These are phyloP conservation scores for Drosophila putrida DNA, from an alignment of 2,888 invertebrate genomes.

Conservation along the genomic window DNA sequence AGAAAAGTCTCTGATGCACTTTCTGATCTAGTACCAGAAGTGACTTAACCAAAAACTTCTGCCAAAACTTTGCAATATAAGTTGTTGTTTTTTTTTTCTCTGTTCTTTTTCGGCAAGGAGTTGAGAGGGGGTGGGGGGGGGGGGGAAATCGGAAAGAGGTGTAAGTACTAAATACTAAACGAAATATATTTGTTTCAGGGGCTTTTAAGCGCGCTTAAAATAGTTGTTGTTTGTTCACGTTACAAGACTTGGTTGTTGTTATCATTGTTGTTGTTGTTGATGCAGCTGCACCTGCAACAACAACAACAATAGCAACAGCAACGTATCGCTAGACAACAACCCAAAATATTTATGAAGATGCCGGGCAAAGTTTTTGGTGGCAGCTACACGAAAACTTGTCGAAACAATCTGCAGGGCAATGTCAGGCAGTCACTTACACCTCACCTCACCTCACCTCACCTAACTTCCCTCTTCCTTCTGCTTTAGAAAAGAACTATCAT, in stretches of 20 bases:
- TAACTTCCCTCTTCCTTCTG: background rate
- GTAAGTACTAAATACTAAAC: slow-evolving; percentile 49
- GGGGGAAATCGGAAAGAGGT: background rate
- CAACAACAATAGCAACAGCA: slow-evolving; percentile 4
- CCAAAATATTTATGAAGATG: slow-evolving; percentile 75
- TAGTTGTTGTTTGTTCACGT: slow-evolving; percentile 45
- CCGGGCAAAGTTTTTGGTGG: slow-evolving; percentile 62
- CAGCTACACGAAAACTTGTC: slow-evolving; percentile 70
- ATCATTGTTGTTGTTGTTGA: slow-evolving; percentile 6
- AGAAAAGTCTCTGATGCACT: background rate
- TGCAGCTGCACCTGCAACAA: background rate
- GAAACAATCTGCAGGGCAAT: slow-evolving; percentile 67
- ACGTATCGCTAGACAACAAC: slow-evolving; percentile 60
- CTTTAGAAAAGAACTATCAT: background rate
- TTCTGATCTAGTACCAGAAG: slow-evolving; percentile 28
- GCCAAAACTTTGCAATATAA: slow-evolving; percentile 18
- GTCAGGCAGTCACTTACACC: slow-evolving; percentile 35
- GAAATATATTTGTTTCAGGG: slow-evolving; percentile 56
- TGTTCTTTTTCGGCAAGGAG: background rate
- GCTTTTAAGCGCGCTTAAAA: slow-evolving; percentile 60
- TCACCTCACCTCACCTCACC: background rate
- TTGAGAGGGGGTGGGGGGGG: background rate
- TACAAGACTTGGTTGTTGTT: slow-evolving; percentile 1
- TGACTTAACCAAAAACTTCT: slow-evolving; percentile 48
- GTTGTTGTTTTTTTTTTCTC: background rate